These are phyloP conservation scores for Tridacna gigas DNA, from an alignment of 2,888 invertebrate species.

Conservation along the genomic window DNA sequence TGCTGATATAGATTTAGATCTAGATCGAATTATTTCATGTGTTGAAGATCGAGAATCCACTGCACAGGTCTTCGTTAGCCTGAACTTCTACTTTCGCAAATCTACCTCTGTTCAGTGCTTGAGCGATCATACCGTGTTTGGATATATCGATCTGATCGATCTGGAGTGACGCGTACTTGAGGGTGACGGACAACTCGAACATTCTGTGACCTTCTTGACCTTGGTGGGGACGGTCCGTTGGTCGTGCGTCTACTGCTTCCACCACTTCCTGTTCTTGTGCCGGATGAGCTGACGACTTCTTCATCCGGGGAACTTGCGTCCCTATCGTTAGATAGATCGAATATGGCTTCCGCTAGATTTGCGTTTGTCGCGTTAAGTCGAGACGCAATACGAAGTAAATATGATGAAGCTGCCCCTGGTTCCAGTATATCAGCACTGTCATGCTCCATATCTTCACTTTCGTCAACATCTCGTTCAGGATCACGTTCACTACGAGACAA, in stretches of 20 bases:
- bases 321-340: slow-evolving; percentile 57
- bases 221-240: slow-evolving; percentile 60
- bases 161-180: slow-evolving; percentile 46
- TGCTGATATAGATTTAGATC: too few relatives aligned
- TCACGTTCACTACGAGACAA: slow-evolving; percentile 31
- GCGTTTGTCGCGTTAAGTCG: slow-evolving; percentile 70
- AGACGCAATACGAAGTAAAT: slow-evolving; percentile 68
- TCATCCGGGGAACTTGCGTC: slow-evolving; percentile 42
- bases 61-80: too few relatives aligned
- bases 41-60: too few relatives aligned
- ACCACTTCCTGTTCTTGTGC: slow-evolving; percentile 18
- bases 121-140: slow-evolving; percentile 50
- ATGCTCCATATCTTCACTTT: slow-evolving; percentile 57
- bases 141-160: slow-evolving; percentile 54
- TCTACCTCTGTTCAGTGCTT: slow-evolving; percentile 24
- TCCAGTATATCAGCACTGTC: slow-evolving; percentile 59
- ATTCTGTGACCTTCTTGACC: slow-evolving; percentile 63
- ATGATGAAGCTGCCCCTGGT: slow-evolving; percentile 55
- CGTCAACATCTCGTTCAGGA: slow-evolving; percentile 50
- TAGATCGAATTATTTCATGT: too few relatives aligned
- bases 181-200: slow-evolving; percentile 72
- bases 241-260: slow-evolving; percentile 31
- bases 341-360: slow-evolving; percentile 70
- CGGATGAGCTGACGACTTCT: slow-evolving; percentile 22
- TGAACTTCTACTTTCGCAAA: neutral